Evolutionary conservation across 2,113 vertebrate genomes (phyloP).

Genomic region (Pelobates fuscus): DNA sequence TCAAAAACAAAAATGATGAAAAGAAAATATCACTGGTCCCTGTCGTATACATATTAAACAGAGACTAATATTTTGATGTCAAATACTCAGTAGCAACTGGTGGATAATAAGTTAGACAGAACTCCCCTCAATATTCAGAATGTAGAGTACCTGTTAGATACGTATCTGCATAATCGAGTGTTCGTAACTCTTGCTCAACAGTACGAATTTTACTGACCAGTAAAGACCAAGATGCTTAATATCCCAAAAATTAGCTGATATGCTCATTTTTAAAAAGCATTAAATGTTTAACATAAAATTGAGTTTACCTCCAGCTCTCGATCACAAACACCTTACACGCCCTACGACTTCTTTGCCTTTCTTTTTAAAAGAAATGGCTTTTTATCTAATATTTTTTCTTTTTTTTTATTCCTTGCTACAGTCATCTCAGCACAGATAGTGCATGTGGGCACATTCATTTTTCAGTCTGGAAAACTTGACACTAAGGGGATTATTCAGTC

Average conservation of each 20-base stretch:
- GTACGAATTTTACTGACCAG: neutral
- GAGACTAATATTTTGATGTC: no score
- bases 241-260: slow-evolving; percentile 74
- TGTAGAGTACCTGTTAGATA: neutral
- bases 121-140: neutral
- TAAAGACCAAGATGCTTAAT: slow-evolving; percentile 92
- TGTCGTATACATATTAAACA: no score
- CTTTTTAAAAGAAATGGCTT: slow-evolving; percentile 75
- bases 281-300: slow-evolving; percentile 15
- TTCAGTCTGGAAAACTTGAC: slow-evolving; percentile 85
- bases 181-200: neutral
- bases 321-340: slow-evolving; percentile 39
- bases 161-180: neutral
- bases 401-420: slow-evolving; percentile 66
- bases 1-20: no score
- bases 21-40: no score
- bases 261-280: neutral
- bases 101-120: neutral
- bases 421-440: slow-evolving; percentile 85
- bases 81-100: no score
- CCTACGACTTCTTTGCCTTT: slow-evolving; percentile 67
- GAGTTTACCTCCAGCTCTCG: slow-evolving; percentile 12
- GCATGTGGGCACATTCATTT: slow-evolving; percentile 89
- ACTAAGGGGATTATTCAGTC: slow-evolving; percentile 98
- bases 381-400: slow-evolving; percentile 67